phyloP scores from a whole-genome alignment of 2,888 invertebrate species.

The Meloe dianella region DNA sequence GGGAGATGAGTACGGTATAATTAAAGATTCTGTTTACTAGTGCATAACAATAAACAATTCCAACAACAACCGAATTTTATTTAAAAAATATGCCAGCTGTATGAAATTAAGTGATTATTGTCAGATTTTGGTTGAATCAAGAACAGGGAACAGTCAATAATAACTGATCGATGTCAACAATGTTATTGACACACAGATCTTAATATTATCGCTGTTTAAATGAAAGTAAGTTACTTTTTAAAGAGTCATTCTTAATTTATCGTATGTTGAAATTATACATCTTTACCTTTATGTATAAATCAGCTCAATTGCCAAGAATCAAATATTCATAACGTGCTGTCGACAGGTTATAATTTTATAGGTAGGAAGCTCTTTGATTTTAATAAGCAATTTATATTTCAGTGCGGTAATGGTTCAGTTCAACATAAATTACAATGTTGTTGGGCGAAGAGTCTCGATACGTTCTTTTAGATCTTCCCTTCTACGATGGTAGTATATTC shows the following conservation, averaged over 20 bases:
- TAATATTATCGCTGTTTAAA: not conserved
- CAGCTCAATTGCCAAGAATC: constrained; percentile 36
- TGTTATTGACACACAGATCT: not conserved
- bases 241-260: not conserved
- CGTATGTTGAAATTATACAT: not conserved
- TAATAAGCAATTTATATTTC: constrained; percentile 24
- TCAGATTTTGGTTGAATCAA: too few relatives aligned
- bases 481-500: constrained; percentile 11
- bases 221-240: not conserved
- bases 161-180: too few relatives aligned
- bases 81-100: not conserved
- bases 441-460: constrained; percentile 16
- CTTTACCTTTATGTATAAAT: constrained; percentile 28
- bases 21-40: not conserved
- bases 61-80: not conserved
- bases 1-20: not conserved
- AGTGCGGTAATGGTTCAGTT: constrained; percentile 15
- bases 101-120: too few relatives aligned
- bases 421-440: constrained; percentile 17
- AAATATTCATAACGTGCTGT: constrained; percentile 36
- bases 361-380: constrained; percentile 28
- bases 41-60: not conserved
- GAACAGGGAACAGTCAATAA: too few relatives aligned
- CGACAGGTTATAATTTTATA: constrained; percentile 36
- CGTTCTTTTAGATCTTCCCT: constrained; percentile 13